phyloP scores from a whole-genome alignment of 1,140 invertebrate species.

The Scaptomyza montana region DNA sequence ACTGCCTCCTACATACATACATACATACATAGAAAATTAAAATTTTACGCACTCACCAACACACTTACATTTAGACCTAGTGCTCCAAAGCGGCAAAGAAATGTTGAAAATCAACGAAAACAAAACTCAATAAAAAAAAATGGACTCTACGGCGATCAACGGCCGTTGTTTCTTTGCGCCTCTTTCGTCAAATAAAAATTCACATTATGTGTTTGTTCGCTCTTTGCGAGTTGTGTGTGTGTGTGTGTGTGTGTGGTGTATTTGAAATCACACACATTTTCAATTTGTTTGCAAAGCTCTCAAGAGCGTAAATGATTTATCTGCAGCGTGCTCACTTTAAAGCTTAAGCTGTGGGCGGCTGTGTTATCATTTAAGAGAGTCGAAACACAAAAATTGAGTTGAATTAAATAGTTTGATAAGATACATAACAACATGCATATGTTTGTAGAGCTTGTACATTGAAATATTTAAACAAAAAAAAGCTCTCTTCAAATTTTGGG shows the following conservation, averaged over 20 bases:
- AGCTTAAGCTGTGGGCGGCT: neutral
- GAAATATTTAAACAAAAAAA: neutral
- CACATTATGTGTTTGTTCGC: neutral
- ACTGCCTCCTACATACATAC: conserved; percentile 29
- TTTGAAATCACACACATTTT: neutral
- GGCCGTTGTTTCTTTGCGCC: conserved; percentile 43
- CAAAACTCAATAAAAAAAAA: too few relatives aligned
- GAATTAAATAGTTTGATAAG: conserved; percentile 2
- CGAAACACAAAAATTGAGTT: neutral
- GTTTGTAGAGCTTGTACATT: neutral
- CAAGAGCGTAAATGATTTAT: neutral
- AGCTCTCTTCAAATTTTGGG: neutral
- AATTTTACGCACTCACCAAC: conserved; percentile 1
- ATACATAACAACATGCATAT: neutral
- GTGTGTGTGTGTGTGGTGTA: conserved; percentile 20
- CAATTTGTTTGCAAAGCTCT: conserved; percentile 37
- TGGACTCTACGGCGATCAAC: conserved; percentile 58
- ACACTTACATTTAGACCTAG: conserved; percentile 29
- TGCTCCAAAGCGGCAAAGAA: conserved; percentile 39
- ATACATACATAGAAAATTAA: conserved; percentile 10
- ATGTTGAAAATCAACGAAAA: conserved; percentile 40
- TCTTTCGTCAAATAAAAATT: conserved; percentile 35
- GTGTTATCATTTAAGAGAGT: conserved; percentile 32
- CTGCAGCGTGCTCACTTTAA: neutral
- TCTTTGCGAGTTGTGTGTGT: conserved; percentile 1